Percentiles rank a stretch among this genome's conserved stretches.
Evolutionary conservation across 2,888 invertebrate genomes (phyloP).

Genomic region (Noctua janthina): DNA sequence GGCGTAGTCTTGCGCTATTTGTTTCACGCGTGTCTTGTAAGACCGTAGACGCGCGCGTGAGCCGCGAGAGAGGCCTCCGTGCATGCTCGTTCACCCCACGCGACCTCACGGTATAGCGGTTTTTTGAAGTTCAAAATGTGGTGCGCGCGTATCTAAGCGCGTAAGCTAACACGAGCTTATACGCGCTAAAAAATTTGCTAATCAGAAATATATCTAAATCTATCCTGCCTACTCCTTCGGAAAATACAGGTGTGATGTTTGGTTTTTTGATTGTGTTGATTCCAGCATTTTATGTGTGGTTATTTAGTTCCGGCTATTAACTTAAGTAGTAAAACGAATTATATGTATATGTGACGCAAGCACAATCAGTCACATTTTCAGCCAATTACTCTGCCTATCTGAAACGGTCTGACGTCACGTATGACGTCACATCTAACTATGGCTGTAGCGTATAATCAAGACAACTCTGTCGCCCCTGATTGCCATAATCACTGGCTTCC

Average conservation of each 20-base stretch:
- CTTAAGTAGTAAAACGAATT: neutral
- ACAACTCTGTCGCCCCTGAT: slow-evolving; percentile 45
- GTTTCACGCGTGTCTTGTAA: neutral
- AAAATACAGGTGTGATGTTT: neutral
- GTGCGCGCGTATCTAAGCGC: neutral
- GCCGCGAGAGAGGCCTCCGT: neutral
- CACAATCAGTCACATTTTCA: slow-evolving; percentile 28
- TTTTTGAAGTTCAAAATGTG: neutral
- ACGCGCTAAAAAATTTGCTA: neutral
- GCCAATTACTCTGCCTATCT: slow-evolving; percentile 15
- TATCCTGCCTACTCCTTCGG: neutral
- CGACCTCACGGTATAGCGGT: neutral
- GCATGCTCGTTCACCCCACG: neutral
- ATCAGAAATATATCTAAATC: neutral
- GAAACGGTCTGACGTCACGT: slow-evolving; percentile 36
- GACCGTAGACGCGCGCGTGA: neutral
- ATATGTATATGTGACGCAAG: slow-evolving; percentile 11
- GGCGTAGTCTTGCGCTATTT: neutral
- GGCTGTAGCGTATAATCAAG: slow-evolving; percentile 47
- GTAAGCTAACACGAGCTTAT: neutral
- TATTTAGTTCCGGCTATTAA: neutral
- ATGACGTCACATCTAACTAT: slow-evolving; percentile 22
- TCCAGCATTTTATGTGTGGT: neutral
- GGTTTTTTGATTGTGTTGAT: neutral
- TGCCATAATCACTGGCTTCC: slow-evolving; percentile 56